Base-by-base conservation (phyloP, 2,888 invertebrate genomes). In the Nesidiocoris tenuis region DNA sequence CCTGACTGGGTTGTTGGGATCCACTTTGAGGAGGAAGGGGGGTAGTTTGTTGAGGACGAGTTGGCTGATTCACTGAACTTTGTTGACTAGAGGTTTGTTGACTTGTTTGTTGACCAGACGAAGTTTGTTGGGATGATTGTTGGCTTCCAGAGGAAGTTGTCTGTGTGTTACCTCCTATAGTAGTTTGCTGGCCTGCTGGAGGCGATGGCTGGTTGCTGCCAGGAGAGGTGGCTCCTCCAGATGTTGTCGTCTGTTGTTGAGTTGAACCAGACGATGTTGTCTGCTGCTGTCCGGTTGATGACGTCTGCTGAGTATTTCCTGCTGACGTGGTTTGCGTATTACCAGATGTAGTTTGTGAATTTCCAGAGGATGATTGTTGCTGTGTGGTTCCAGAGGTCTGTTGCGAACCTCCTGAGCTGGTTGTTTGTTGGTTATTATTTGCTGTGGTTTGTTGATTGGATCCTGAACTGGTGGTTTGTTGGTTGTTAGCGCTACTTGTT, bases 61-160 rank as follows among this genome's bases (percentile, higher is more conserved):
- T n/a, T n/a, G n/a, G n/a, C n/a, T n/a, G n/a, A n/a, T n/a, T n/a
- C n/a, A n/a, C n/a, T n/a, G n/a, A n/a, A n/a, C 24, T n/a, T 25
- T 76, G 65, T 22, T 54, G 74, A 22, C 39, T 61, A 65, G 63
- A 24, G 24, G 65, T 21, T n/a, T 74, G 76, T 21, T 65, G 64
- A 9, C 54, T 55, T 61, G 66, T 74, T 61, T 75, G 80, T 65
- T 76, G 76, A 19, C 66, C 66, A 24, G 74, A 66, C 25, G 18
- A 61, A 59, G 56, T 54, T 65, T 76, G 76, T 39, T 76, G 74
- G n/a, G 17, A 18, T 39, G 24, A 79, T 63, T 68, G 59, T 61
- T 61, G 63, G 2, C 7, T 25, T 39, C 59, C 70, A 61, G 70
- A 57, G 16, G 76, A 56, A 19, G 66, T 66, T 7, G 68, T 23